Evolutionary conservation across 2,797 vertebrate species (phyloP), one percentile per base, ranked within the genome.

Genomic region (Octomys mimax): DNA sequence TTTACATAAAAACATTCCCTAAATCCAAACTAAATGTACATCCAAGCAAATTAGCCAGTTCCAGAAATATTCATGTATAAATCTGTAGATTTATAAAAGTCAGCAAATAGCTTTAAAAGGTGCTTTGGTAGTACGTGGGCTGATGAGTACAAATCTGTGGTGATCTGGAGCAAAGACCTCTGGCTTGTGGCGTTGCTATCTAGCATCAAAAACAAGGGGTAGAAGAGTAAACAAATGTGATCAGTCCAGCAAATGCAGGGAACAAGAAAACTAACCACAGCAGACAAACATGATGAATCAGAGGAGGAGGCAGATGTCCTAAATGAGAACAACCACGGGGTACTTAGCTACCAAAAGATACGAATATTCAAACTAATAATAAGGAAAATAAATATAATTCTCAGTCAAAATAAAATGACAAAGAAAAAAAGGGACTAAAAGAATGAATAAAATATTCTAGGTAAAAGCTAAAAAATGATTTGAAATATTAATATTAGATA

Each of bases 1-100:
- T 39, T 42, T 77, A 92, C 9, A 94, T 39, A 73, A 82, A 64
- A 42, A 68, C 31, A 89, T 52, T 4, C 3, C 12, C 26, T 64
- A 87, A 73, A 57, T 73, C n/a, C 81, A 94, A 80, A 89, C 39
- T 89, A 95, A 90, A 82, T 81, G 46, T 78, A 82, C 39, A 83
- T 61, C 8, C 36, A 73, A 73, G 8, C 68, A 24, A 84, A 39
- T 66, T 62, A 91, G 57, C 19, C 46, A 92, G 46, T 61, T 79
- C 92, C 80, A 61, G 83, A 94, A 82, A 64, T 78, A 59, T 52
- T 62, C 28, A 83, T 33, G 28, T 33, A 71, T 18, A 87, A 83
- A 94, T 66, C 3, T 73, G 42, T 66, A 64, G 66, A 14, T 83
- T 83, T 92, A 73, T 33, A 68, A 83, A 94, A 84, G 33, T 73